Base-by-base conservation (phyloP, 2,888 invertebrate species). In the Pterostichus niger region DNA sequence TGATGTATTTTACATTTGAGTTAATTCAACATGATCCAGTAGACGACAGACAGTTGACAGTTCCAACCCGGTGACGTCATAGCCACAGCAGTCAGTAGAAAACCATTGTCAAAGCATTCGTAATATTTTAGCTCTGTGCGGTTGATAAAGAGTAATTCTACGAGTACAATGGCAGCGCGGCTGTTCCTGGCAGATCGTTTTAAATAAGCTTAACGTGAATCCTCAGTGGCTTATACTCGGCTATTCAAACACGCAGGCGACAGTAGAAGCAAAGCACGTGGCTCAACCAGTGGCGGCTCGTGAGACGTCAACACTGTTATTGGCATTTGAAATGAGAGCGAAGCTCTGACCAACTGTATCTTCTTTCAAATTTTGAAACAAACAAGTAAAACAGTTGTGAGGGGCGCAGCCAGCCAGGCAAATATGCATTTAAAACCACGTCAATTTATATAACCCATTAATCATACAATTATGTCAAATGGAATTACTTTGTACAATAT, bases 161-260 rank as follows among this genome's bases (percentile, higher is more conserved):
- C 77, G 82, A 84, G 84, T 82, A 84, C 85, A 85, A 85, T 86
- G 85, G 84, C 84, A 84, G 82, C 68, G 84, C 79, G 77, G 84
- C 85, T 86, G 85, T 85, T 84, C 84, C 84, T 86, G 86, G 86
- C 86, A 86, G 86, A 86, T 86, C 86, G 85, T 86, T 86, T 86
- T 86, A 86, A 86, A 86, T 86, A 85, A 86, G 86, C 86, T 86
- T 85, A 85, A 86, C 85, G 85, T 82, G 78, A 84, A 84, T 85
- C 84, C 84, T 52, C 78, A 71, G 54, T 40, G 83, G 86, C 85
- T 84, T 86, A 85, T 81, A 71, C 40, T 49, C 46, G 83, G 84
- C 86, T 83, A 86, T 86, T 86, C 85, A 86, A 85, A 85, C 84
- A 81, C 82, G 73, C 84, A 84, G 84, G 13, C 54, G 17, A 24